phyloP scores from a whole-genome alignment of 1,140 invertebrate genomes.

The Musca domestica region DNA sequence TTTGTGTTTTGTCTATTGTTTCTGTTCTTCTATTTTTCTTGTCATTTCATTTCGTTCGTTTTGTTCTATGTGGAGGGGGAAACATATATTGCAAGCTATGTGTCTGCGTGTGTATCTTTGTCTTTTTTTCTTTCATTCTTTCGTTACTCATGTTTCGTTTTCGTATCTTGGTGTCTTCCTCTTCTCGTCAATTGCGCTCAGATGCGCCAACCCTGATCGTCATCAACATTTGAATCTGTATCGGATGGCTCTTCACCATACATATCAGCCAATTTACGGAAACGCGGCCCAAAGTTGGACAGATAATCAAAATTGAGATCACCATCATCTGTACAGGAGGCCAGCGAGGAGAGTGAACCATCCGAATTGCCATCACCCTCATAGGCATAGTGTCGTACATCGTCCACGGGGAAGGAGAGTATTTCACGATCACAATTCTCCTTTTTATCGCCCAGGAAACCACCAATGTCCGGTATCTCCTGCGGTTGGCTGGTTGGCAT shows the following conservation, averaged over 20 bases:
- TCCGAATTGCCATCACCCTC: constrained; percentile 93
- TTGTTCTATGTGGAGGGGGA: neutral
- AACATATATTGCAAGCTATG: neutral
- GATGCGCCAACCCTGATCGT: constrained; percentile 53
- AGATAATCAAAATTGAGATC: constrained; percentile 97
- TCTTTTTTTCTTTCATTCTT: neutral
- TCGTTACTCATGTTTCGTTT: neutral
- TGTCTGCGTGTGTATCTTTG: neutral
- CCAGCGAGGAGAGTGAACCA: constrained; percentile 88
- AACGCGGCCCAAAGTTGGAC: constrained; percentile 93
- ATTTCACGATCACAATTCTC: constrained; percentile 86
- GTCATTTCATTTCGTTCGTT: neutral
- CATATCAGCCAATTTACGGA: constrained; percentile 96
- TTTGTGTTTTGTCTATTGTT: constrained; percentile 4
- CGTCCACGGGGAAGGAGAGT: constrained; percentile 87
- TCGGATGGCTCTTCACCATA: constrained; percentile 89
- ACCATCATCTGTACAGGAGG: constrained; percentile 89
- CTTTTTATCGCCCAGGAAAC: constrained; percentile 87
- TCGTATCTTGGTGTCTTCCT: neutral
- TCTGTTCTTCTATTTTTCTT: neutral
- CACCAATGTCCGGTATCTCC: constrained; percentile 79
- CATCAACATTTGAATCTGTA: constrained; percentile 52
- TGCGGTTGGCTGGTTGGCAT: constrained; percentile 44
- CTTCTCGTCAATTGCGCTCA: constrained; percentile 26
- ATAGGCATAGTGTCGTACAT: constrained; percentile 93